Evolutionary conservation across 2,113 vertebrate genomes (phyloP), one percentile per base, ranked within the genome.

Genomic region (Enhydra lutris): DNA sequence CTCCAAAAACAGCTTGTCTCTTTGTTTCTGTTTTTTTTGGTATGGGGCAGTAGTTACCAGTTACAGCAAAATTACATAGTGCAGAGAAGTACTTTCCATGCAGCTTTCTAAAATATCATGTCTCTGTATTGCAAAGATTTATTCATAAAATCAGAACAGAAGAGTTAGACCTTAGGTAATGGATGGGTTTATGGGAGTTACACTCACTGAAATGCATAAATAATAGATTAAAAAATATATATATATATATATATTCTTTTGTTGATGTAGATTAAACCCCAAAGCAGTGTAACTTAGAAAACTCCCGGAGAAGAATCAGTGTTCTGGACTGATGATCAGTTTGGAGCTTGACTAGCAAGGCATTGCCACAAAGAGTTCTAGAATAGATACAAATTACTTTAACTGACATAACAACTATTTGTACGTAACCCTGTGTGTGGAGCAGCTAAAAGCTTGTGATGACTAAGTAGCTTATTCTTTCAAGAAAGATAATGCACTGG

Each of bases 391-490:
- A 83, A 88, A 94, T 63, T 31, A 39, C n/a, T 92, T 15, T 20
- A 42, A 47, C 67, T 39, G 52, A 86, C n/a, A 52, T 67, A 79
- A 6, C 34, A 95, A 42, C n/a, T 67, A 50, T 55, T 76, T 91
- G 29, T 91, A 36, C 45, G 14, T 81, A 79, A 50, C 65, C 29
- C 21, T 31, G n/a, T 65, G 14, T 23, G 78, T 39, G 55, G 50
- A n/a, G 45, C 55, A 78, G 76, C 91, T 92, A 3, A 79, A 87
- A 31, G 34, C 18, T 88, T 87, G 31, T 71, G 71, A 82, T 84
- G 88, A 65, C 84, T 71, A 71, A 71, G 13, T 31, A 87, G 50
- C 29, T 94, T 78, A 59, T 52, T 81, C 55, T 97, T 97, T 93
- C 29, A 65, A 92, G 63, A 81, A 91, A 94, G 88, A 59, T 47